These are phyloP conservation scores for Felis catus DNA, from an alignment of 2,113 vertebrate species.

Conservation along the genomic window F.catus_Fca126_mat1.0 CM031421.1:107481001-107481500, in stretches of 20 bases:
- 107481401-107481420: too few relatives aligned
- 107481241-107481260: too few relatives aligned
- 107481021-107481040: background rate
- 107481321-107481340: background rate
- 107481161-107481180: background rate
- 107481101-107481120: background rate
- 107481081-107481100: background rate
- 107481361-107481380: too few relatives aligned
- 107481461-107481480: too few relatives aligned
- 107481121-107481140: background rate
- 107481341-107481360: too few relatives aligned
- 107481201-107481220: background rate
- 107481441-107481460: too few relatives aligned
- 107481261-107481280: too few relatives aligned
- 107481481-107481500: too few relatives aligned
- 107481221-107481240: background rate
- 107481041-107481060: background rate
- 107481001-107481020: background rate
- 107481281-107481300: background rate
- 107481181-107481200: background rate
- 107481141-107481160: background rate
- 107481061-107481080: background rate
- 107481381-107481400: too few relatives aligned
- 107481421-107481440: too few relatives aligned
- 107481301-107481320: background rate